phyloP scores from a whole-genome alignment of 2,888 invertebrate genomes.

The Perdita meconis region DNA sequence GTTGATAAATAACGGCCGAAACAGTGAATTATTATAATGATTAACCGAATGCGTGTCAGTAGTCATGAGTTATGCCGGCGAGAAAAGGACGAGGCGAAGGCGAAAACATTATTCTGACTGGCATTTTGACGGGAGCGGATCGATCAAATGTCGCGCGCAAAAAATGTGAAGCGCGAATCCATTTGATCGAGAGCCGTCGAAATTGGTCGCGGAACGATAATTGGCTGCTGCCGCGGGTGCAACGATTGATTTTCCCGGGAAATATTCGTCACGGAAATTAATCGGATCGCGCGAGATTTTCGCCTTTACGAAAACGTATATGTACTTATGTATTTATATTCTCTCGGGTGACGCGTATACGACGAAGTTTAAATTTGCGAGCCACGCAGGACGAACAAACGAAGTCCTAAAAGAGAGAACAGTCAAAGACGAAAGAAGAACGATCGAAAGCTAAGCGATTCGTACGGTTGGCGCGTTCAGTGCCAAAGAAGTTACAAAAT shows the following conservation, averaged over 20 bases:
- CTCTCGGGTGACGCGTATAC: too few relatives aligned
- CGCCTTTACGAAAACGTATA: too few relatives aligned
- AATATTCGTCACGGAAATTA: conserved; percentile 39
- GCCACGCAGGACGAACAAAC: too few relatives aligned
- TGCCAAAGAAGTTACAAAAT: conserved; percentile 62
- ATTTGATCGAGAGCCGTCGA: conserved; percentile 21
- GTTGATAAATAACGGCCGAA: conserved; percentile 7
- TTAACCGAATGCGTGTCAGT: conserved; percentile 32
- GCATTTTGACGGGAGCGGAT: conserved; percentile 11
- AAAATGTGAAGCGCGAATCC: conserved; percentile 2
- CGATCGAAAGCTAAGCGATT: conserved; percentile 45
- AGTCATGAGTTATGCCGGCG: background rate
- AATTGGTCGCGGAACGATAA: conserved; percentile 21
- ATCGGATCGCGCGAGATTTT: background rate
- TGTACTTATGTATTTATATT: too few relatives aligned
- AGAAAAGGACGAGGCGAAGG: background rate
- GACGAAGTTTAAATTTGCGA: too few relatives aligned
- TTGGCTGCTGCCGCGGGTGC: background rate
- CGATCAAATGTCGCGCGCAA: background rate
- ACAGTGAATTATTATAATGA: conserved; percentile 27
- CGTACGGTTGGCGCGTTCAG: conserved; percentile 54
- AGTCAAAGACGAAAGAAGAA: conserved; percentile 9
- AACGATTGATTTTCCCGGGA: conserved; percentile 5
- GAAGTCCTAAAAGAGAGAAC: too few relatives aligned
- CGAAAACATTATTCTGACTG: conserved; percentile 14